Percentiles rank a stretch among this genome's conserved stretches.
Evolutionary conservation across 2,888 invertebrate genomes (phyloP).

Genomic region (Ennomos erosarius): DNA sequence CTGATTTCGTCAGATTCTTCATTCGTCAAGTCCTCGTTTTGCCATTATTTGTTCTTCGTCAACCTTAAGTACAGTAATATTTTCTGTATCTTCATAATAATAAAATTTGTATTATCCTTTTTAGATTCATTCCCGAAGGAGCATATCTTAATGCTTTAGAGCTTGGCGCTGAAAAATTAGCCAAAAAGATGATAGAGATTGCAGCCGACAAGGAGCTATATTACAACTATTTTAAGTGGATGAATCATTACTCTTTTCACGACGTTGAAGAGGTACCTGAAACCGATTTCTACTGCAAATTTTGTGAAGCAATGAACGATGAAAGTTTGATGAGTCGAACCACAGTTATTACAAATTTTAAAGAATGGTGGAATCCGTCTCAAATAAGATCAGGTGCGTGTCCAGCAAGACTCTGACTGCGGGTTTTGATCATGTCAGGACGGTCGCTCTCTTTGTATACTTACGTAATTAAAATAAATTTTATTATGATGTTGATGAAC

Average conservation of each 20-base stretch:
- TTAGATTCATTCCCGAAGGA: constrained; percentile 53
- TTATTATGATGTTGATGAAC: too few relatives aligned
- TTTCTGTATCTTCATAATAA: too few relatives aligned
- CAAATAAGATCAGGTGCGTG: constrained; percentile 24
- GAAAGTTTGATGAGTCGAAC: constrained; percentile 22
- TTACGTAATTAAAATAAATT: too few relatives aligned
- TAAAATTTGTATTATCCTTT: constrained; percentile 19
- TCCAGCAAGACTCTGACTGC: constrained; percentile 18
- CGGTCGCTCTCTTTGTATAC: too few relatives aligned
- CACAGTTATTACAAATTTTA: constrained; percentile 34
- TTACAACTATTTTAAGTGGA: constrained; percentile 49
- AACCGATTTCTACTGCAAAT: constrained; percentile 48
- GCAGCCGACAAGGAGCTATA: constrained; percentile 43
- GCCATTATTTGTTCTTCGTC: too few relatives aligned
- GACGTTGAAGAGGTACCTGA: constrained; percentile 40
- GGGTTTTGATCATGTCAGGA: too few relatives aligned
- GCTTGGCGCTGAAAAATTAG: constrained; percentile 38
- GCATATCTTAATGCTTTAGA: constrained; percentile 47
- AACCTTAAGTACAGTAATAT: too few relatives aligned
- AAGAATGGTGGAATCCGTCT: constrained; percentile 45
- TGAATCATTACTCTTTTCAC: constrained; percentile 48
- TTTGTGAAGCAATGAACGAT: constrained; percentile 46
- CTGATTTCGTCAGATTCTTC: too few relatives aligned
- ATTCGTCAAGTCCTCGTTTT: too few relatives aligned
- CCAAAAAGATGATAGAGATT: constrained; percentile 43